Evolutionary conservation across 35 echinoderm and acorn worm species (phyloP), one percentile per base, ranked within the genome.

Genomic region (Apostichopus japonicus): DNA sequence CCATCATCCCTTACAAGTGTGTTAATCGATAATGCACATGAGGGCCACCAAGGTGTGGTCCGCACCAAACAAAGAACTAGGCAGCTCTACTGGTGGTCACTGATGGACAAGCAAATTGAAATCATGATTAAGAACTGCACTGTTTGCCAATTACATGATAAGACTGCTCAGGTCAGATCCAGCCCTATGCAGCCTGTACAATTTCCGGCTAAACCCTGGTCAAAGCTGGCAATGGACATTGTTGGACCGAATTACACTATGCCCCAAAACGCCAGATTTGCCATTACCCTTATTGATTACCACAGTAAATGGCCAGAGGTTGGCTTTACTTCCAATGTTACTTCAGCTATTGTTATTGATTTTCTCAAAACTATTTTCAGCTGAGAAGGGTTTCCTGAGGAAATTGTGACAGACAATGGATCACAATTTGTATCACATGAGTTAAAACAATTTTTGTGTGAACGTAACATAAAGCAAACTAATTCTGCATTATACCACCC

Each of bases 31-130:
- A n/a, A 81, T 11, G 94, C 94, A 7, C 94, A 95, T 25, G 67
- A 92, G 59, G 92, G 72, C 21, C 94, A 95, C 58, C 94, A 93
- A 61, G 95, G 95, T 8, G 94, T 96, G 72, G 92, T 94, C 1
- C 87, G 88, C 17, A 94, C 87, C 4, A 94, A 96, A 79, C 95
- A 96, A 52, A 2, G 92, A n/a, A 77, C 91, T 10, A 65, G 92
- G 51, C 81, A 94, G 17, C 44, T 87, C 1, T 93, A 93, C 78
- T 93, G 92, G 92, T 96, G 95, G 92, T 92, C 95, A 5, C 24
- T 84, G 44, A 93, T 95, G 78, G 92, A 95, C 56, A 61, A 79
- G 17, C 84, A 90, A 54, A 91, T 96, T 1, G n/a, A 53, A 13
- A 58, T 91, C 8, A 56, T 86, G 58, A 79, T 96, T 86, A 33